A percentile compares a stretch with the other conserved stretches of the same genome.
phyloP scores from a whole-genome alignment of 2,113 vertebrate genomes.

The Pygoscelis antarcticus region DNA sequence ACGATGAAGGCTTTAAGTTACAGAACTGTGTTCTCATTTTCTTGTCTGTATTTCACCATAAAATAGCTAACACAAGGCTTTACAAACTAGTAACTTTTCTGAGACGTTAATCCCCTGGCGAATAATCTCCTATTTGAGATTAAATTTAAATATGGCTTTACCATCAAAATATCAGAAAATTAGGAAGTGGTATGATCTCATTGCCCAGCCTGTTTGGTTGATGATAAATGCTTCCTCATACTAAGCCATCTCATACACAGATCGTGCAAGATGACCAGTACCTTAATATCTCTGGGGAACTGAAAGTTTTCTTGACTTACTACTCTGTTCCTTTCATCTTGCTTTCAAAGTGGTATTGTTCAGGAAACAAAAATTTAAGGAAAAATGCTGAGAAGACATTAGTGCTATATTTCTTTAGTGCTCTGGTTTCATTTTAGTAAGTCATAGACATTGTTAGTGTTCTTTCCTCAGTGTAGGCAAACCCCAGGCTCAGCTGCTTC shows the following conservation, averaged over 20 bases:
- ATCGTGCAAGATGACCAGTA: not conserved
- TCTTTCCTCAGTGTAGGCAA: not conserved
- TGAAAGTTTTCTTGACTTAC: not conserved
- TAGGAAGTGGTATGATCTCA: not conserved
- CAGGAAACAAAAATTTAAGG: not conserved
- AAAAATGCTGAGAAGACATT: not conserved
- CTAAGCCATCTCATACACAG: not conserved
- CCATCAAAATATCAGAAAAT: not conserved
- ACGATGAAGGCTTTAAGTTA: not conserved
- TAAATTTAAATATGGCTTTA: not conserved
- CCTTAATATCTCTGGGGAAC: not conserved
- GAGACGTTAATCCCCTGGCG: not conserved
- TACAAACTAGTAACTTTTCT: not conserved
- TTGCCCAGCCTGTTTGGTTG: not conserved
- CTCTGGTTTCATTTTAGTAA: not conserved
- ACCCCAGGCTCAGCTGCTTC: not conserved
- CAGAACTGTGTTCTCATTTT: not conserved
- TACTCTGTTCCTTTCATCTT: not conserved
- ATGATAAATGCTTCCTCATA: slow-evolving; percentile 1
- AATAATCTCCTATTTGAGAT: not conserved
- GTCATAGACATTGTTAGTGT: not conserved
- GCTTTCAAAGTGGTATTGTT: not conserved
- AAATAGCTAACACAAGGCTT: not conserved
- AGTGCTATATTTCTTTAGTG: not conserved
- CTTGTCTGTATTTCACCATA: not conserved